phyloP scores from a whole-genome alignment of 2,888 invertebrate species.

The Stictocephala bisonia region DNA sequence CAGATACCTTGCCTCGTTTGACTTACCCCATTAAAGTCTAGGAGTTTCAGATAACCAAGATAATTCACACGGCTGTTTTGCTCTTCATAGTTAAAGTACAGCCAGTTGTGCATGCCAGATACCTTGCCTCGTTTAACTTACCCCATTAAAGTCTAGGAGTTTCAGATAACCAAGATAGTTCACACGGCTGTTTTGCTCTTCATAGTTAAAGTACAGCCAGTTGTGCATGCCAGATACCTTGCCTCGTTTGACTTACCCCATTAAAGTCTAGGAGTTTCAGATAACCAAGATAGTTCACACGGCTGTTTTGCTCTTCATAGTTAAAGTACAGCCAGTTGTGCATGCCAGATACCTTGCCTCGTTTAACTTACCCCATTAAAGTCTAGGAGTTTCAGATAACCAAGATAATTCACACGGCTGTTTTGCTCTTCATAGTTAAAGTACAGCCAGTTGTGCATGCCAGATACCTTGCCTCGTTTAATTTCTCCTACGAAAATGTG shows the following conservation, averaged over 20 bases:
- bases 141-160: constrained; percentile 60
- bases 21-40: too few relatives aligned
- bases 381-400: constrained; percentile 62
- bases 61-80: too few relatives aligned
- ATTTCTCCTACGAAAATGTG: constrained; percentile 72
- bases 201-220: constrained; percentile 69
- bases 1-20: too few relatives aligned
- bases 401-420: constrained; percentile 64
- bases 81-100: too few relatives aligned
- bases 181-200: constrained; percentile 65
- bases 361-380: constrained; percentile 64
- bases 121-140: too few relatives aligned
- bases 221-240: constrained; percentile 70
- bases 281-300: constrained; percentile 65
- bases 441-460: constrained; percentile 71
- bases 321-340: constrained; percentile 72
- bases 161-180: constrained; percentile 65
- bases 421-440: constrained; percentile 67
- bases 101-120: too few relatives aligned
- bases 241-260: constrained; percentile 64
- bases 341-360: constrained; percentile 67
- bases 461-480: constrained; percentile 67
- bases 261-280: constrained; percentile 60
- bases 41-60: too few relatives aligned
- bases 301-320: constrained; percentile 65